Evolutionary conservation across 2,113 vertebrate genomes (phyloP), one percentile per base, ranked within the genome.

Genomic region (Alouatta palliata): DNA sequence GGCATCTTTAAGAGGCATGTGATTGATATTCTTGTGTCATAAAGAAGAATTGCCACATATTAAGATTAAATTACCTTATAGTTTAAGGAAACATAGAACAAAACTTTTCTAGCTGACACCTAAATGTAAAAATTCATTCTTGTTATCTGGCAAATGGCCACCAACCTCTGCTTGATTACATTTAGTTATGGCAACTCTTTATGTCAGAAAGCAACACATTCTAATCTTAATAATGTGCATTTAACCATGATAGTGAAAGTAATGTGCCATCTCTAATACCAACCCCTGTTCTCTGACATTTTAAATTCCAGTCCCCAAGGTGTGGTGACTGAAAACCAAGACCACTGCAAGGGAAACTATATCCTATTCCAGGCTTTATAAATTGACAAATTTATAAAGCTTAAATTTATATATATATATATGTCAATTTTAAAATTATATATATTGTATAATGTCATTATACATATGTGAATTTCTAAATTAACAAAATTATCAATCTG

Each of bases 101-200:
- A 20, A 91, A 71, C 8, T 73, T 75, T 43, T 71, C 19, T 90
- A 85, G 71, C 47, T 30, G 61, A 87, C 2, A 71, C 32, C 83
- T 61, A 68, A 94, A 66, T 58, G 13, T 10, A 85, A 94, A 96
- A 64, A 54, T 85, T 45, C 23, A 64, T 90, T 84, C n/a, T 92
- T 79, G 25, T 37, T 92, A 77, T 97, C 58, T 93, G 35, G 3
- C 35, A 70, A 35, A 94, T 82, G 21, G 32, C 37, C 70, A 89
- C 82, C 25, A 14, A 19, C 89, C 91, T 97, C 47, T 91, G 68
- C 40, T 61, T 56, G 6, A 87, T 58, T 77, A 66, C n/a, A 81
- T 71, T 90, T 84, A 54, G 30, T 96, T 25, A 61, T 45, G 21
- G 19, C 21, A 81, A 66, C 30, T 40, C 27, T 56, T 87, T 70